These are phyloP conservation scores for Smutsia temminckii DNA, from an alignment of 2,797 vertebrate species.

Conservation along the genomic window DNA sequence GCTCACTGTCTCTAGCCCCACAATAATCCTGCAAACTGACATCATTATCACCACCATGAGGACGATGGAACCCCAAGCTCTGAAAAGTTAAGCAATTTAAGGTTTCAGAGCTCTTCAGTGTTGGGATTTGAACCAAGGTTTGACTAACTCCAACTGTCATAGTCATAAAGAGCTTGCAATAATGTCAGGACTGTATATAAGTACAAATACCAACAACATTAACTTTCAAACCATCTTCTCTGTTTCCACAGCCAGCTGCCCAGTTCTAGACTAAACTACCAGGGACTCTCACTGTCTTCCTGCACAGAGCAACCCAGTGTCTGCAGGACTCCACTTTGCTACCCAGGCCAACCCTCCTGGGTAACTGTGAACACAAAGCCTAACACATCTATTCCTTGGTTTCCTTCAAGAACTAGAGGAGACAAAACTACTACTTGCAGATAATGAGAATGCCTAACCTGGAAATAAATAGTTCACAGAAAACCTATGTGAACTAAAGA, in stretches of 20 bases:
- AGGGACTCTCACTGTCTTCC: neutral
- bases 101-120: neutral
- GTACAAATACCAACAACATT: neutral
- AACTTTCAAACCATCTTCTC: neutral
- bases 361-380: neutral
- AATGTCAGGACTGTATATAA: neutral
- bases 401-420: neutral
- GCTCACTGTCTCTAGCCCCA: neutral
- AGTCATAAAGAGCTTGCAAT: neutral
- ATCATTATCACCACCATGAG: neutral
- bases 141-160: neutral
- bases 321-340: neutral
- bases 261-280: neutral
- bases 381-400: neutral
- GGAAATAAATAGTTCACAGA: constrained; percentile 10
- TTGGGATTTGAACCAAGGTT: neutral
- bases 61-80: neutral
- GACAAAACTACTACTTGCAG: neutral
- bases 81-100: neutral
- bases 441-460: neutral
- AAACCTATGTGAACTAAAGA: neutral
- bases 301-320: neutral
- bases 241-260: neutral
- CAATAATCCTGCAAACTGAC: too few relatives aligned
- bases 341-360: neutral